These are phyloP conservation scores for Sebastiscus albofasciatus DNA, from an alignment of 2,797 vertebrate genomes.

Conservation along the genomic window DNA sequence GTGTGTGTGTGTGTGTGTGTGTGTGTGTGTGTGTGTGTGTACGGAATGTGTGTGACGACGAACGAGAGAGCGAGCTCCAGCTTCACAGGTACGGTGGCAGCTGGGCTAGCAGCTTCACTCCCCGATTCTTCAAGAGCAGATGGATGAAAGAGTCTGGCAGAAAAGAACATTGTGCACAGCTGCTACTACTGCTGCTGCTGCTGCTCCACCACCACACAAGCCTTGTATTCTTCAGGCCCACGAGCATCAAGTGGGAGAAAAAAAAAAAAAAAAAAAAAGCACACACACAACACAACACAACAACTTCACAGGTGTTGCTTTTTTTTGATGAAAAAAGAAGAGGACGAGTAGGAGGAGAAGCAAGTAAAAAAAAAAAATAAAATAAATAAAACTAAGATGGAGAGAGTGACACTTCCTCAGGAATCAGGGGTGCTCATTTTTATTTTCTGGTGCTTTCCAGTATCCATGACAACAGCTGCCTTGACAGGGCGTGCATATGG, in stretches of 20 bases:
- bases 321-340: constrained; percentile 60
- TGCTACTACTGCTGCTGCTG: constrained; percentile 53
- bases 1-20: neutral
- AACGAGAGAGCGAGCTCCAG: constrained; percentile 24
- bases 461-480: constrained; percentile 99
- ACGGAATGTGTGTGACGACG: constrained; percentile 28
- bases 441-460: constrained; percentile 91
- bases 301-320: constrained; percentile 78
- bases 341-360: constrained; percentile 53
- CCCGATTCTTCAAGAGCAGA: constrained; percentile 65
- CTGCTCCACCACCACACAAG: constrained; percentile 27
- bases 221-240: constrained; percentile 52
- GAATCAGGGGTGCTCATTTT: constrained; percentile 90
- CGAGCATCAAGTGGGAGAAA: constrained; percentile 66
- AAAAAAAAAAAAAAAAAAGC: neutral
- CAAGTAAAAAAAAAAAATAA: neutral
- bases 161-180: constrained; percentile 67
- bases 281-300: constrained; percentile 64
- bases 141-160: constrained; percentile 65
- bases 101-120: constrained; percentile 65
- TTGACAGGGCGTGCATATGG: constrained; percentile 99
- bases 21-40: constrained; percentile 7
- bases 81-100: constrained; percentile 66
- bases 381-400: constrained; percentile 75
- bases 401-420: constrained; percentile 89